Percentiles rank a stretch among this genome's conserved stretches.
Conservation (phyloP, 2,888 invertebrate genomes). For the Pachymerium ferrugineum region DNA sequence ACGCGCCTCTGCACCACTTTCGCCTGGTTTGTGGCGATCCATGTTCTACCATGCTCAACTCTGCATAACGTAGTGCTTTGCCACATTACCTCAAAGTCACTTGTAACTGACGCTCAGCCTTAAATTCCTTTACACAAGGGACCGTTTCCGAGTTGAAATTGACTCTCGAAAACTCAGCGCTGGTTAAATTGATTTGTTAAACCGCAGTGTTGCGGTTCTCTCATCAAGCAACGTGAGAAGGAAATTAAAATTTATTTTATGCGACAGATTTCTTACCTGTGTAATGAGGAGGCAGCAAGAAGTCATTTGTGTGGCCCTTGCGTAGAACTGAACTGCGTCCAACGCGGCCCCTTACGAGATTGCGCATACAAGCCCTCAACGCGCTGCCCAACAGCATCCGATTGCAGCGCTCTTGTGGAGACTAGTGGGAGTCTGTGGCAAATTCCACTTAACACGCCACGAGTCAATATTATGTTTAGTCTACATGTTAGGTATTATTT, state of each 20-base stretch:
- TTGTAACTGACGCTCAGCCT: background rate
- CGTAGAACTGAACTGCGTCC: slow-evolving; percentile 13
- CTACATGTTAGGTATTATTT: too few relatives aligned
- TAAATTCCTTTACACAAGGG: background rate
- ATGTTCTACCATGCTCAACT: background rate
- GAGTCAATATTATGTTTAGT: too few relatives aligned
- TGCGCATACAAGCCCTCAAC: slow-evolving; percentile 1
- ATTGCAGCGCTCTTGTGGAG: background rate
- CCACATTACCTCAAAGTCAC: background rate
- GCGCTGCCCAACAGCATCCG: slow-evolving; percentile 1
- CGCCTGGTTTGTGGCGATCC: background rate
- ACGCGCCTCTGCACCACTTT: slow-evolving; percentile 16
- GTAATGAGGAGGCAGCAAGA: background rate
- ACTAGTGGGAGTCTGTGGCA: background rate
- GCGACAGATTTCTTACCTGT: background rate
- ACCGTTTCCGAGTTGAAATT: too few relatives aligned
- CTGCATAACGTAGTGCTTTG: background rate
- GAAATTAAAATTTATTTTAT: background rate
- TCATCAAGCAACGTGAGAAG: background rate
- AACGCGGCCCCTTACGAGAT: background rate
- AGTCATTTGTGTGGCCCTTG: slow-evolving; percentile 3
- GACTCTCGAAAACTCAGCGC: background rate
- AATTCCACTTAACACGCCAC: too few relatives aligned
- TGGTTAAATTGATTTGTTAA: background rate
- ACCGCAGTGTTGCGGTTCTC: background rate